phyloP scores from a whole-genome alignment of 2,888 invertebrate species.

The Dicycla oo region DNA sequence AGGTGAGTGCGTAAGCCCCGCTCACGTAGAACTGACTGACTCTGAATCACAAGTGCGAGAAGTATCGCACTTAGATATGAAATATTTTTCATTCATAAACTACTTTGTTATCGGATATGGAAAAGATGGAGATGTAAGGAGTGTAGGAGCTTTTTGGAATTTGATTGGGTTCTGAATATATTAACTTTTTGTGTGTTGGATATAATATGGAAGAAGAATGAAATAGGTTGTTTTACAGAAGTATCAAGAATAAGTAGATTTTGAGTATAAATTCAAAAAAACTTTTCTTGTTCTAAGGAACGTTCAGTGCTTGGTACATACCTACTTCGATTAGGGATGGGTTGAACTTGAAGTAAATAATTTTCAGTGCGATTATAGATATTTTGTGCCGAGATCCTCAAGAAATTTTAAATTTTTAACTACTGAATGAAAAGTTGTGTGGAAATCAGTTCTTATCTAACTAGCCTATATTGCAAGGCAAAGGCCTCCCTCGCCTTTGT shows the following conservation, averaged over 20 bases:
- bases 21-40: slow-evolving; percentile 79
- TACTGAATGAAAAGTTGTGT: no score
- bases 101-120: slow-evolving; percentile 65
- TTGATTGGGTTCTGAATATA: slow-evolving; percentile 39
- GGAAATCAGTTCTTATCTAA: no score
- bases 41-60: slow-evolving; percentile 79
- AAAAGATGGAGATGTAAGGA: slow-evolving; percentile 47
- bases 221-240: not conserved
- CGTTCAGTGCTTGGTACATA: not conserved
- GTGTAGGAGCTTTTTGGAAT: slow-evolving; percentile 3
- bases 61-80: slow-evolving; percentile 74
- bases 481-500: no score
- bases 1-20: slow-evolving; percentile 81
- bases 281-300: not conserved
- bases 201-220: not conserved
- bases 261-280: no score
- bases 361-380: no score
- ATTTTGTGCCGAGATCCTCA: not conserved
- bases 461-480: no score
- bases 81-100: slow-evolving; percentile 80
- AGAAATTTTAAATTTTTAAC: not conserved
- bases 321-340: no score
- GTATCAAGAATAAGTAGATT: no score
- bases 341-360: no score
- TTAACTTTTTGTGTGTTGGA: slow-evolving; percentile 1